Conservation (phyloP, 2,113 vertebrate genomes). For the Rhizomys pruinosus region DNA sequence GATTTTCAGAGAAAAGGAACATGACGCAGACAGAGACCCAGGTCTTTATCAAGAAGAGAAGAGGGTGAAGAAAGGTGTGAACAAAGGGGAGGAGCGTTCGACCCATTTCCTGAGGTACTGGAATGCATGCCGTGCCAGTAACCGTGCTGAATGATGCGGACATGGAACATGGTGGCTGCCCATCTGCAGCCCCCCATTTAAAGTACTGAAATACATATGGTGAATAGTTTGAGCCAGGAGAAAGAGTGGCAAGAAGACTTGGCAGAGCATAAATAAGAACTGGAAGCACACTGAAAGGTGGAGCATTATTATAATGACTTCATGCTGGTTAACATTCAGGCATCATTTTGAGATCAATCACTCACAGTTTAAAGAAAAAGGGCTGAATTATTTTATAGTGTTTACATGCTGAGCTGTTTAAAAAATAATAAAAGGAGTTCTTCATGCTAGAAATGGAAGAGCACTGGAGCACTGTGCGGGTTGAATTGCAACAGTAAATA, state of each 20-base stretch:
- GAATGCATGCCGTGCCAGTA: no score
- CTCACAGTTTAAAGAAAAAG: background rate
- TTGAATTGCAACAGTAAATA: background rate
- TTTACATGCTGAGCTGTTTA: background rate
- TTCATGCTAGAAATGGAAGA: background rate
- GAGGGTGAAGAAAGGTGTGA: background rate
- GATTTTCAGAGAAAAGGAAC: no score
- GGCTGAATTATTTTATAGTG: background rate
- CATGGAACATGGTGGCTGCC: background rate
- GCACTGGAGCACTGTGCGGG: background rate
- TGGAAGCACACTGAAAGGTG: no score
- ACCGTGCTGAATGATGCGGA: background rate
- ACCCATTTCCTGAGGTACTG: background rate
- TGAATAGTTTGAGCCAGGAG: no score
- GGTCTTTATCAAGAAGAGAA: background rate
- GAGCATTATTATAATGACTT: background rate
- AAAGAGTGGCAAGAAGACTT: no score
- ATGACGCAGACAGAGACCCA: background rate
- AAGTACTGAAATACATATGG: no score
- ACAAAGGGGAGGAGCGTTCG: background rate
- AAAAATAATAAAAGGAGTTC: background rate
- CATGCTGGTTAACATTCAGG: background rate
- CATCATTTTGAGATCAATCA: background rate
- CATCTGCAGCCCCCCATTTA: no score
- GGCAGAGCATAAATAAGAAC: no score